phyloP scores from a whole-genome alignment of 2,888 invertebrate genomes.

The Calliopum simillimum region DNA sequence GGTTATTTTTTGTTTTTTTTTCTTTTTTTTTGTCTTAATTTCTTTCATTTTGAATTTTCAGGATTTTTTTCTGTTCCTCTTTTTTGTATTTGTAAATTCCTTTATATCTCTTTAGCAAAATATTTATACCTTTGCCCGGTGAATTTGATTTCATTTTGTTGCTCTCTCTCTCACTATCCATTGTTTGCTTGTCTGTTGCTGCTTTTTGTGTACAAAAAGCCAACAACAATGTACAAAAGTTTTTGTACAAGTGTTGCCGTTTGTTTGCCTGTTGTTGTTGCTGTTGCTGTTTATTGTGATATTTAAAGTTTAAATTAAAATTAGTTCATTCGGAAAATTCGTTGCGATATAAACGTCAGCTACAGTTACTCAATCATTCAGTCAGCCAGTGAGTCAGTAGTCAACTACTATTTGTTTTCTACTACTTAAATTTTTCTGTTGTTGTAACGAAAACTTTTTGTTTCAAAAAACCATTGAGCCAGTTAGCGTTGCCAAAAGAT shows the following conservation, averaged over 20 bases:
- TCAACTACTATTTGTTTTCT: slow-evolving; percentile 38
- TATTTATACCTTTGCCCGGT: slow-evolving; percentile 8
- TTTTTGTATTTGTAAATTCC: not conserved
- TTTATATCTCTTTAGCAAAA: not conserved
- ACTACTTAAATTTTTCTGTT: not conserved
- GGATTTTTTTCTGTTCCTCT: slow-evolving; percentile 47
- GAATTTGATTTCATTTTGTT: slow-evolving; percentile 8
- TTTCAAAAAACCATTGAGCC: too few relatives aligned
- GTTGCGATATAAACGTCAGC: slow-evolving; percentile 14
- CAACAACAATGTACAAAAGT: too few relatives aligned
- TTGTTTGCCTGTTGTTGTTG: not conserved
- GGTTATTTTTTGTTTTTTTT: slow-evolving; percentile 34
- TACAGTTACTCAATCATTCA: not conserved
- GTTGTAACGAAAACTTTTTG: not conserved
- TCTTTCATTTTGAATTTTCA: too few relatives aligned
- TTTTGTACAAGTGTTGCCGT: not conserved
- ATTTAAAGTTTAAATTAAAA: slow-evolving; percentile 46
- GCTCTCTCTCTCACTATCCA: not conserved
- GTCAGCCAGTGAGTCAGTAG: slow-evolving; percentile 30
- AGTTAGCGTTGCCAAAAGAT: too few relatives aligned
- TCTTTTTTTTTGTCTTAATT: too few relatives aligned
- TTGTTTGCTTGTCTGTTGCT: not conserved
- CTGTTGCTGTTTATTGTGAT: not conserved
- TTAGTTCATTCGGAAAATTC: slow-evolving; percentile 44
- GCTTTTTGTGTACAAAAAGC: too few relatives aligned